Evolutionary conservation across 1,140 invertebrate species (phyloP).

Genomic region (Phocides pigmalion): DNA sequence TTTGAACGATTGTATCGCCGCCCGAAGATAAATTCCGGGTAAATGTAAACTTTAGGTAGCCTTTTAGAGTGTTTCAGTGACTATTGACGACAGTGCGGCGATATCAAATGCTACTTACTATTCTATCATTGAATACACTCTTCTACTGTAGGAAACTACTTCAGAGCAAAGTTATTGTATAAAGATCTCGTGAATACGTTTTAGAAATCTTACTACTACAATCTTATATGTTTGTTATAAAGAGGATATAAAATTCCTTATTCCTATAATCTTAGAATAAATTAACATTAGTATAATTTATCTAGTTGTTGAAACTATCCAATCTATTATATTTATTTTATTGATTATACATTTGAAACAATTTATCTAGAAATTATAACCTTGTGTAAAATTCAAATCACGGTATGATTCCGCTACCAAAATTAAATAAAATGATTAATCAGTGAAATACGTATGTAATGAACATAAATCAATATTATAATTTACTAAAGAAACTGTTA

Average conservation of each 20-base stretch:
- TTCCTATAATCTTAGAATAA: not conserved
- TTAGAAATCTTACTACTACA: no score
- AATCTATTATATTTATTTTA: not conserved
- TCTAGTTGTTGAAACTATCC: not conserved
- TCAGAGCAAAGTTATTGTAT: no score
- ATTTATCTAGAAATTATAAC: not conserved
- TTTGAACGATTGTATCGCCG: slow-evolving; percentile 31
- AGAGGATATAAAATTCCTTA: not conserved
- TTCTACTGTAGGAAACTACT: not conserved
- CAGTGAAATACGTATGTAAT: not conserved
- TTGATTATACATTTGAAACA: not conserved
- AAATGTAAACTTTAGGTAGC: slow-evolving; percentile 29
- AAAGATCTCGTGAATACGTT: no score
- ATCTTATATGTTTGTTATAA: no score
- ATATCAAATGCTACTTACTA: slow-evolving; percentile 21
- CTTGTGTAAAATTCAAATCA: not conserved
- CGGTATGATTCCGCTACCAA: not conserved
- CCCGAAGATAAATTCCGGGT: slow-evolving; percentile 28
- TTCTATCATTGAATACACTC: slow-evolving; percentile 5
- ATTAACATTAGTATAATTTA: not conserved
- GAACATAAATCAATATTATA: no score
- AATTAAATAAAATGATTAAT: not conserved
- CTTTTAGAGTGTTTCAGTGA: slow-evolving; percentile 25
- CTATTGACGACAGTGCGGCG: slow-evolving; percentile 16
- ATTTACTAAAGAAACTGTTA: no score